Base-by-base conservation (phyloP, 2,888 invertebrate species). In the Clitarchus hookeri region DNA sequence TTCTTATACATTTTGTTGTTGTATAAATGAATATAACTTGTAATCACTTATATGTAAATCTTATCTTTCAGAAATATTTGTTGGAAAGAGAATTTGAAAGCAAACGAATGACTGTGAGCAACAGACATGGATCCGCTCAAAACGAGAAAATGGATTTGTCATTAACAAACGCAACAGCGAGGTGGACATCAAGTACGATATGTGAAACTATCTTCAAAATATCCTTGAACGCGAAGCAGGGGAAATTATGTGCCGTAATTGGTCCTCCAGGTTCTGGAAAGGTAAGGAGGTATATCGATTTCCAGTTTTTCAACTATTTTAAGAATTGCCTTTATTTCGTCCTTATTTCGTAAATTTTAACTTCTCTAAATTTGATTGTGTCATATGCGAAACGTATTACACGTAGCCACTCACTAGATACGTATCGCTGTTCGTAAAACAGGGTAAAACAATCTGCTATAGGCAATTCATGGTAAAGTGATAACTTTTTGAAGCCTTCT, bases 241-340 rank as follows among this genome's bases (percentile, higher is more conserved):
- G 93, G 0, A 88, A 92, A 84, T 92, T 94, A 85, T 94, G 96
- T 88, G 97, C 96, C 1, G 93, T 98, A 26, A 96, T 98, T 87
- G 98, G 98, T 23, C 95, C 92, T 23, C 93, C 93, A 11, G 93
- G 93, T 44, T 90, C 91, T 65, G 93, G 93, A 87, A 93, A 93
- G 91, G 89, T 88, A 44, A 82, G 65, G 65, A n/a, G 65, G n/a
- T 65, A 48, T 11, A 65, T 11, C 16, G 16, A 65, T 65, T 36
- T 36, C 36, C 4, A 36, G 4, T 4, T 36, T 36, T 36, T 3
- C 36, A 36, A 4, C n/a, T n/a, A n/a, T n/a, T n/a, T n/a, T n/a
- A n/a, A n/a, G 36, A 1, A 4, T 36, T 36, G 36, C 36, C 36
- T 36, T 36, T 36, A 36, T 36, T 36, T 3, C 1, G 36, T 36